Base-by-base conservation (phyloP, 2,797 vertebrate species). In the Pipistrellus kuhlii region DNA sequence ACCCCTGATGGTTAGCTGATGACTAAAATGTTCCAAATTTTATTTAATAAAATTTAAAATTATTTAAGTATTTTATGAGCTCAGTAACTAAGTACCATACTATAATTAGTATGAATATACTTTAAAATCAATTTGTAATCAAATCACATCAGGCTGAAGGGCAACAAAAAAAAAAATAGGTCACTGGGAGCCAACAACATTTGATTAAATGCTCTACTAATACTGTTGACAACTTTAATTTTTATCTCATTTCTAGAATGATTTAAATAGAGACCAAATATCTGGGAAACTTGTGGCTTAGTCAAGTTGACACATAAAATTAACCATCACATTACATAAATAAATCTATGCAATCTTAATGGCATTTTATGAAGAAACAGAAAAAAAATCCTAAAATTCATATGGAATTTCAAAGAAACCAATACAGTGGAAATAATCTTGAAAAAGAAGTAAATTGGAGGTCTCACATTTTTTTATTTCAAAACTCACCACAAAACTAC, bases 51-150 rank as follows among this genome's bases (percentile, higher is more conserved):
- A 71, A 71, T 83, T 88, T 69, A 30, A 71, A 57, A 32, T 44
- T 38, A 7, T 21, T 48, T 62, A 72, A 41, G 20, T 35, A 12
- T 38, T 8, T 75, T 75, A 73, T 62, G 23, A 76, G 14, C 8
- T 21, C 57, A 75, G n/a, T 73, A 69, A n/a, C 7, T 78, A 84
- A 80, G 44, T 80, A 80, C 5, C 6, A 68, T n/a, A 66, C 27
- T 66, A 46, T 69, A 88, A 68, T 85, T 73, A 80, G 57, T 46
- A 73, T 53, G 73, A 85, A n/a, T 85, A 88, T 46, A 72, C 8
- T n/a, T 69, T 91, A 41, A 85, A 94, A 69, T 68, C 2, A 75
- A 53, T 81, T 81, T 86, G 35, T 23, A 94, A 44, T 82, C 30
- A 92, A 75, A 71, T 82, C 25, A 80, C 17, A 4, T 82, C 71